These are phyloP conservation scores for Archegozetes longisetosus DNA, from an alignment of 1,140 invertebrate genomes.

Conservation along the genomic window DNA sequence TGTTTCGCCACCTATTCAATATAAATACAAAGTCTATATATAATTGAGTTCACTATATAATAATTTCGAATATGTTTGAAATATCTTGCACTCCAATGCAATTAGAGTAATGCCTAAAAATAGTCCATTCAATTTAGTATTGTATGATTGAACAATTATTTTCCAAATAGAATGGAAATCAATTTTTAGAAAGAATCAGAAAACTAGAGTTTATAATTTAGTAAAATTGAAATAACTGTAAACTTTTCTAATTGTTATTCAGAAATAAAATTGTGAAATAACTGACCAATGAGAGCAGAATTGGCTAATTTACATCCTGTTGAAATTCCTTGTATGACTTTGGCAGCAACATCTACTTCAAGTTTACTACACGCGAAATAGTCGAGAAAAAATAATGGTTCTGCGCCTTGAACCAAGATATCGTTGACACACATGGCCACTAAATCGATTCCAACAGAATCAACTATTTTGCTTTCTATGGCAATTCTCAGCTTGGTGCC, in stretches of 20 bases:
- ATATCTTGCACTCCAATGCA: too few relatives aligned
- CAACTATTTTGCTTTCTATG: conserved; percentile 42
- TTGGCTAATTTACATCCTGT: conserved; percentile 68
- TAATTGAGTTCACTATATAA: too few relatives aligned
- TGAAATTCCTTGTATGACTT: conserved; percentile 66
- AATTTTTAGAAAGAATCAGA: conserved; percentile 5
- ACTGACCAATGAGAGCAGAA: conserved; percentile 61
- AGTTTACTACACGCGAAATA: conserved; percentile 85
- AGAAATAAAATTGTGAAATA: not conserved
- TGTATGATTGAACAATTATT: too few relatives aligned
- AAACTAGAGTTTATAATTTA: not conserved
- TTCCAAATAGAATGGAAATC: too few relatives aligned
- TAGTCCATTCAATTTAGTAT: too few relatives aligned
- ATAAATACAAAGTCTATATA: too few relatives aligned
- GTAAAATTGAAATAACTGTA: not conserved
- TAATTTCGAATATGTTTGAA: too few relatives aligned
- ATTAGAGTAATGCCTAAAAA: too few relatives aligned
- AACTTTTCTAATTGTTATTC: not conserved
- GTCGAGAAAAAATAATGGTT: conserved; percentile 87
- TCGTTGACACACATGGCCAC: conserved; percentile 98
- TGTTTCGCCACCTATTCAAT: conserved; percentile 76
- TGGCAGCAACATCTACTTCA: conserved; percentile 50
- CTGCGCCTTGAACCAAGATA: conserved; percentile 79
- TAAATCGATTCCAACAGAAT: conserved; percentile 79
- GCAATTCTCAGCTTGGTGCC: conserved; percentile 81